Evolutionary conservation across 2,797 vertebrate genomes (phyloP).

Genomic region (Malacoraja senta): DNA sequence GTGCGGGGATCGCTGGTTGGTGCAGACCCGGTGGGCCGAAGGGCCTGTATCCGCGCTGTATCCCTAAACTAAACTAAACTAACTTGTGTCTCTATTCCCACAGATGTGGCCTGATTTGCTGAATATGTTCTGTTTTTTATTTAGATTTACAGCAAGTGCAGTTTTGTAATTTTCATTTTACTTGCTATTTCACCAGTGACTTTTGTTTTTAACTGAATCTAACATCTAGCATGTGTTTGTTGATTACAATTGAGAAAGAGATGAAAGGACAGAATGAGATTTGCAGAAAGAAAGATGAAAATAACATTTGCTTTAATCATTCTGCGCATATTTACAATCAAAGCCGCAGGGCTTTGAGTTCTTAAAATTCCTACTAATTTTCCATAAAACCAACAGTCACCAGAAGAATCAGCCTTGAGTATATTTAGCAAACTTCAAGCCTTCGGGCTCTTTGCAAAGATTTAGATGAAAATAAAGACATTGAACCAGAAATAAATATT

Average conservation of each 20-base stretch:
- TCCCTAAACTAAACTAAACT: no score
- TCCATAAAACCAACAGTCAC: slow-evolving; percentile 1
- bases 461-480: background rate
- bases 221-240: background rate
- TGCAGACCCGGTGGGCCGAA: no score
- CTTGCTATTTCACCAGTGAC: background rate
- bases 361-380: background rate
- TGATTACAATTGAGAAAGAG: background rate
- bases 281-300: background rate
- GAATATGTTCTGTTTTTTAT: no score
- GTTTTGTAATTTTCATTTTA: no score
- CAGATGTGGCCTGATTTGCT: no score
- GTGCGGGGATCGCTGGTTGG: no score
- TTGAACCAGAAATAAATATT: background rate
- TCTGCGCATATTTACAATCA: background rate
- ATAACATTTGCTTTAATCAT: slow-evolving; percentile 11
- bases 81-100: no score
- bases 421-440: background rate
- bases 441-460: background rate
- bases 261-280: background rate
- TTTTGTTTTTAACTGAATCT: background rate
- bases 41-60: no score
- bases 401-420: background rate
- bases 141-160: no score
- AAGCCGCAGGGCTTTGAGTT: background rate